Evolutionary conservation across 2,797 vertebrate genomes (phyloP).

Genomic region (Luscinia luscinia): DNA sequence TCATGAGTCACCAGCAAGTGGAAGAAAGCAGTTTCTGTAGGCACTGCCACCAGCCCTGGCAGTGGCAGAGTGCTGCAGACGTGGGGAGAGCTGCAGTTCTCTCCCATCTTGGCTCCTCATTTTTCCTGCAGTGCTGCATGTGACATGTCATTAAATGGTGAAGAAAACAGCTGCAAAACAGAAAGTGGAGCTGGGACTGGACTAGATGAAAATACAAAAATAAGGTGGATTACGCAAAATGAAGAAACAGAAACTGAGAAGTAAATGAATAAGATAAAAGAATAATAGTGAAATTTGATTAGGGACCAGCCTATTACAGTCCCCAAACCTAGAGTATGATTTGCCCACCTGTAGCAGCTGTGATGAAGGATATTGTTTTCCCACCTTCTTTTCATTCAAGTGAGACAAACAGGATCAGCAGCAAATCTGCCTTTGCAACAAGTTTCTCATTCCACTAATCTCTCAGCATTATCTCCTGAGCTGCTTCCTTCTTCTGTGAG

Average conservation of each 20-base stretch:
- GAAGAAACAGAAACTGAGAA: not conserved
- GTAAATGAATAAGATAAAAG: not conserved
- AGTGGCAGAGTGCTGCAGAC: not conserved
- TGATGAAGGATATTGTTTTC: conserved; percentile 21
- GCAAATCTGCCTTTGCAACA: conserved; percentile 33
- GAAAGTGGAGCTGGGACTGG: not conserved
- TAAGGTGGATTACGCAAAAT: not conserved
- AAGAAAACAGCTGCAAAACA: not conserved
- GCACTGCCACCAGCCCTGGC: not conserved
- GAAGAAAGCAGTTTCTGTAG: not conserved
- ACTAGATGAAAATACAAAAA: not conserved
- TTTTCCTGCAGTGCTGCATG: not conserved
- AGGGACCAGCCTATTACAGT: not conserved
- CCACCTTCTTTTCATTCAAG: conserved; percentile 1
- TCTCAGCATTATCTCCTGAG: not conserved
- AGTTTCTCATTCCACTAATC: conserved; percentile 55
- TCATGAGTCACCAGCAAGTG: not conserved
- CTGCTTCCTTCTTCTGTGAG: not conserved
- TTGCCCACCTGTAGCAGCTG: not conserved
- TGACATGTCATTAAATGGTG: not conserved
- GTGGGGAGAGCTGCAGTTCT: accelerated
- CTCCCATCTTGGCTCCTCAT: not conserved
- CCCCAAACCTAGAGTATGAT: not conserved
- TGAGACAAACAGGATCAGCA: conserved; percentile 38
- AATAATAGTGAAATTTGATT: not conserved